Percentiles rank a stretch among this genome's conserved stretches.
These are phyloP conservation scores for Conomelus anceps DNA, from an alignment of 2,888 invertebrate species.

Conservation along the genomic window DNA sequence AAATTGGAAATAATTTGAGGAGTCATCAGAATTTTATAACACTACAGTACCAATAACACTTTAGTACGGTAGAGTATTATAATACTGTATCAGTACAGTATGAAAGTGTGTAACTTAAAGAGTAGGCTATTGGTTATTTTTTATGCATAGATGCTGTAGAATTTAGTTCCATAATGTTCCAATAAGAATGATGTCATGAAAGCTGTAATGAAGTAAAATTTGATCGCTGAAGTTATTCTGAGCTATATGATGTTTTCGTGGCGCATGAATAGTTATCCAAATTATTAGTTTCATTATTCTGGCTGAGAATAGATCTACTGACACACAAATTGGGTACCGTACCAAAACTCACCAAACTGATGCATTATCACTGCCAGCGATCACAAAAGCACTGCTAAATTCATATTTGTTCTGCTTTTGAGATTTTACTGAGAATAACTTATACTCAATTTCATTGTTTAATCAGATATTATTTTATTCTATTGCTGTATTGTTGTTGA, in stretches of 20 bases:
- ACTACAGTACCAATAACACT: too few species aligned
- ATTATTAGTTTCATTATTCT: neutral
- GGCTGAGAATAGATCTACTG: neutral
- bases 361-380: neutral
- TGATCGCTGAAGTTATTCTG: neutral
- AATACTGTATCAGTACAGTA: too few species aligned
- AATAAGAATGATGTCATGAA: neutral
- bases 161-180: too few species aligned
- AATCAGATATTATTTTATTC: too few species aligned
- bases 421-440: neutral
- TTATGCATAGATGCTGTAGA: neutral
- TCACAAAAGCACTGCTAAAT: neutral
- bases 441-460: too few species aligned
- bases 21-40: too few species aligned
- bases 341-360: neutral
- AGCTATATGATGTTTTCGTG: neutral
- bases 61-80: too few species aligned
- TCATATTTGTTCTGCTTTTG: neutral
- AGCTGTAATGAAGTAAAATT: neutral
- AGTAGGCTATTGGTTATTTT: neutral
- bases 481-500: too few species aligned
- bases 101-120: too few species aligned
- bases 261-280: neutral
- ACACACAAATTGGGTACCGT: neutral
- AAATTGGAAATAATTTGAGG: too few species aligned